phyloP scores from a whole-genome alignment of 2,113 vertebrate species.

The Chionodraco myersi region DNA sequence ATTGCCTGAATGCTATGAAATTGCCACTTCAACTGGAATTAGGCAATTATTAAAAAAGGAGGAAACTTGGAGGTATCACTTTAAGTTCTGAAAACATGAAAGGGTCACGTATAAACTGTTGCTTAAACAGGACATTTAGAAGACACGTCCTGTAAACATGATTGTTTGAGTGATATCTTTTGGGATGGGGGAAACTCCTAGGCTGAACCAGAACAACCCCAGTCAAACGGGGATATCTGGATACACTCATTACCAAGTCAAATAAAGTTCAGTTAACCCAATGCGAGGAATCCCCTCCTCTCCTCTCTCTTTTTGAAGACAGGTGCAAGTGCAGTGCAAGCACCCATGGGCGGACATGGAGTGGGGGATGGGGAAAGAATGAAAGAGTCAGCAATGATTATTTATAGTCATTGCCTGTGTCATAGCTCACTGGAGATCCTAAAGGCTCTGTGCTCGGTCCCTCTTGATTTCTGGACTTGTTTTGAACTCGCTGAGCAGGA shows the following conservation, averaged over 20 bases:
- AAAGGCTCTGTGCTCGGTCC: constrained; percentile 43
- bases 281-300: background rate
- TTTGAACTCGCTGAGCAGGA: constrained; percentile 50
- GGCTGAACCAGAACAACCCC: background rate
- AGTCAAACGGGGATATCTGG: constrained; percentile 16
- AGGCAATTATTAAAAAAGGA: constrained; percentile 10
- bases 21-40: background rate
- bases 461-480: constrained; percentile 61
- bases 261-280: constrained; percentile 16
- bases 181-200: background rate
- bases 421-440: constrained; percentile 40
- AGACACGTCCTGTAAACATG: background rate
- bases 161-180: background rate
- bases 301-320: background rate
- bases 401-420: constrained; percentile 61
- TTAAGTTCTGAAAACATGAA: background rate
- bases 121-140: background rate
- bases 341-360: background rate
- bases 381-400: constrained; percentile 51
- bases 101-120: background rate
- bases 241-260: constrained; percentile 11
- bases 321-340: constrained; percentile 23
- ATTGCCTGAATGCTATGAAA: background rate
- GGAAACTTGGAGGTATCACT: background rate
- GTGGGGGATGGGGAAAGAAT: constrained; percentile 34